Evolutionary conservation across 2,113 vertebrate genomes (phyloP).

Genomic region (Campylorhamphus procurvoides): DNA sequence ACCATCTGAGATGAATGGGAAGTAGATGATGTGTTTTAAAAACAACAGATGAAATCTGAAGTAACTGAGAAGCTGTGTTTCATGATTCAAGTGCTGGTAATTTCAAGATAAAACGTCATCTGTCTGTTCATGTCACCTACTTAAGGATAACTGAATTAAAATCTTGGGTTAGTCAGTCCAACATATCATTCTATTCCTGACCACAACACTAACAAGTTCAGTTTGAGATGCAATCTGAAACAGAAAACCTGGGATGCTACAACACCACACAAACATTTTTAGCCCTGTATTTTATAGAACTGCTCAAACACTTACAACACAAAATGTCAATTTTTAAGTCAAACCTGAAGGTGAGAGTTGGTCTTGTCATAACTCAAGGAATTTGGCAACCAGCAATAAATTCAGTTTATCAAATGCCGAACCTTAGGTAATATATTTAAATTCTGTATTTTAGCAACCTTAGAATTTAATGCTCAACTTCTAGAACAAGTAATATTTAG

Average conservation of each 20-base stretch:
- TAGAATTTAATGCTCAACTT: not conserved
- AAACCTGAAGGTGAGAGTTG: not conserved
- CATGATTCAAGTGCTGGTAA: not conserved
- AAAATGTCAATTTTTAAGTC: constrained; percentile 24
- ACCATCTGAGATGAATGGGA: not conserved
- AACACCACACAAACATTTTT: not conserved
- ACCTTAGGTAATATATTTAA: not conserved
- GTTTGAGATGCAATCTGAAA: not conserved
- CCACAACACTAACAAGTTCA: constrained; percentile 5
- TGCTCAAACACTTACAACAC: not conserved
- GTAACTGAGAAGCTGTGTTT: not conserved
- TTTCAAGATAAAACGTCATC: not conserved
- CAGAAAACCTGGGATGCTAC: not conserved
- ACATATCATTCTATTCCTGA: constrained; percentile 24
- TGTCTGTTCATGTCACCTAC: not conserved
- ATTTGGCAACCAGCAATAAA: not conserved
- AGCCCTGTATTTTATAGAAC: not conserved
- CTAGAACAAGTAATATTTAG: not conserved
- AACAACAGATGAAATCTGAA: not conserved
- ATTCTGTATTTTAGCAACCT: not conserved
- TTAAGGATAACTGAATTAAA: not conserved
- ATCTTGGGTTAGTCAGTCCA: constrained; percentile 5
- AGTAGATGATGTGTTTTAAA: not conserved
- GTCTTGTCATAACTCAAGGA: constrained; percentile 6
- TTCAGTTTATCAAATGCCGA: not conserved